A percentile compares a stretch with the other conserved stretches of the same genome.
These are phyloP conservation scores for Serripes groenlandicus DNA, from an alignment of 2,888 invertebrate species.

Conservation along the genomic window DNA sequence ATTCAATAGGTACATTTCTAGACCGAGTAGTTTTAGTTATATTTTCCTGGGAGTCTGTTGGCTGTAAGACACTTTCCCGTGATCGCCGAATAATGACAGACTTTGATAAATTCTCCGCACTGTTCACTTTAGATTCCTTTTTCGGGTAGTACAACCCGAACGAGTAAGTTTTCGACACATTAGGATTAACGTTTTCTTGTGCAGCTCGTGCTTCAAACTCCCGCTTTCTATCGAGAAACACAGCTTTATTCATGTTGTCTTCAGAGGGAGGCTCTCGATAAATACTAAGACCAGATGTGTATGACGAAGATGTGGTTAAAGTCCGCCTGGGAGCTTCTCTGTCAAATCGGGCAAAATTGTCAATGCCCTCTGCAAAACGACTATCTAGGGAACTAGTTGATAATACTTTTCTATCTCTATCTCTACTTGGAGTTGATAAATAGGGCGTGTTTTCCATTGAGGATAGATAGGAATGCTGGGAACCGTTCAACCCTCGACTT, in stretches of 20 bases:
- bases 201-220: constrained; percentile 70
- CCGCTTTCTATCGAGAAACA: constrained; percentile 67
- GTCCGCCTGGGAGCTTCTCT: constrained; percentile 48
- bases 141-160: constrained; percentile 80
- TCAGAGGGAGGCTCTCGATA: constrained; percentile 57
- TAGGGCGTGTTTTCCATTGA: constrained; percentile 58
- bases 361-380: constrained; percentile 32
- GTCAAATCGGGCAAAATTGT: constrained; percentile 34
- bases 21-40: constrained; percentile 63
- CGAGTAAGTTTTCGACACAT: constrained; percentile 75
- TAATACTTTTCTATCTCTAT: constrained; percentile 63
- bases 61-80: constrained; percentile 71
- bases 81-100: constrained; percentile 61
- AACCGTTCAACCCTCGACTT: constrained; percentile 31
- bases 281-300: constrained; percentile 73
- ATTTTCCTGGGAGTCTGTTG: constrained; percentile 75
- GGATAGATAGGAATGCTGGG: constrained; percentile 43
- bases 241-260: constrained; percentile 64
- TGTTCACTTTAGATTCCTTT: constrained; percentile 63
- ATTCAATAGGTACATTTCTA: constrained; percentile 65
- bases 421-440: constrained; percentile 42
- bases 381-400: constrained; percentile 62
- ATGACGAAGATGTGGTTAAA: constrained; percentile 72
- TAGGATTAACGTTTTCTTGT: constrained; percentile 71
- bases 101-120: constrained; percentile 70